Conservation (phyloP, 2,797 vertebrate genomes). For the Sebastes aleutianus region DNA sequence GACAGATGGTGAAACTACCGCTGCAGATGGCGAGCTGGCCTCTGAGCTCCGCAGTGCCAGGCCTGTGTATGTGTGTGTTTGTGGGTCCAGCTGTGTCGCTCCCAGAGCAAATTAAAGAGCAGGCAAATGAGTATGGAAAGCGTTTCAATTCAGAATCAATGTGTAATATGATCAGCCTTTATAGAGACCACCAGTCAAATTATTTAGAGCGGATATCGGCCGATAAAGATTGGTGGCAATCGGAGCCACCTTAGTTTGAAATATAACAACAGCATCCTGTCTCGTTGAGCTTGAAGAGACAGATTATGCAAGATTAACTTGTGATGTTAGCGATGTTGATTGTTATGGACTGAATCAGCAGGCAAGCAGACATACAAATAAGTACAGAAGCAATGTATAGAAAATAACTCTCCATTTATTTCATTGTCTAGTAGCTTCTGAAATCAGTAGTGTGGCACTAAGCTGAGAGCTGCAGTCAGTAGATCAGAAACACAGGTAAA, state of each 20-base stretch:
- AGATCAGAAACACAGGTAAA: conserved; percentile 33
- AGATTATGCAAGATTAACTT: not conserved
- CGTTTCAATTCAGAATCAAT: not conserved
- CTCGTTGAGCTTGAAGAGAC: not conserved
- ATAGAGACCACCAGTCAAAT: too few species aligned
- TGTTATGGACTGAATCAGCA: not conserved
- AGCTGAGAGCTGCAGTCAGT: conserved; percentile 36
- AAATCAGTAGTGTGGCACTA: conserved; percentile 32
- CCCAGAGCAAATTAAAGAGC: not conserved
- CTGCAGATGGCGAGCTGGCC: not conserved
- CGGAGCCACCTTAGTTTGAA: not conserved
- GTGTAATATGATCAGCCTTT: too few species aligned
- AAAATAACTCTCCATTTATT: conserved; percentile 69
- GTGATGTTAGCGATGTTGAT: not conserved
- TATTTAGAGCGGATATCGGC: too few species aligned
- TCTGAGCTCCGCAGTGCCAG: too few species aligned
- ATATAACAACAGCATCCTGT: not conserved
- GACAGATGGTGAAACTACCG: not conserved
- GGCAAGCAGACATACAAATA: conserved; percentile 1
- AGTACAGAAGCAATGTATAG: conserved; percentile 2
- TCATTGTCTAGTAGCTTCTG: conserved; percentile 40
- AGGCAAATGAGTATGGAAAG: not conserved
- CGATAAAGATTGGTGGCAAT: not conserved
- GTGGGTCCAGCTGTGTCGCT: not conserved
- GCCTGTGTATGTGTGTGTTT: too few species aligned